Evolutionary conservation across 2,888 invertebrate genomes (phyloP), one percentile per base, ranked within the genome.

Genomic region (Euplagia quadripunctaria): DNA sequence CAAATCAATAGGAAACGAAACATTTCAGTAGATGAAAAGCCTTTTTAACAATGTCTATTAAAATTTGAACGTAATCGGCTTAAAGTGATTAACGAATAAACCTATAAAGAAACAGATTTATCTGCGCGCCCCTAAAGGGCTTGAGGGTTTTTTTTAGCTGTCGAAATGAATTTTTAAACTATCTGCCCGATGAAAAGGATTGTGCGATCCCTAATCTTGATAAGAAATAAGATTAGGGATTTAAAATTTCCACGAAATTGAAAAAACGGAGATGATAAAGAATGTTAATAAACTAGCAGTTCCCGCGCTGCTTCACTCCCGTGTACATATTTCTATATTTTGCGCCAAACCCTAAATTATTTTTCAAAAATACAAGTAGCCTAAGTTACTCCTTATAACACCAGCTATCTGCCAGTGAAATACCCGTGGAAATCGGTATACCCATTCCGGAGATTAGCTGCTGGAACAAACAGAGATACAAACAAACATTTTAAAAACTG

Each of bases 21-120:
- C 6, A 71, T 49, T 49, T 41, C n/a, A 64, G 11, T 52, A 52
- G 20, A 55, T 20, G n/a, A 55, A 70, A 81, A 74, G 82, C 75
- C 79, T 75, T 75, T 79, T 82, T 73, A 80, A 82, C 76, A 78
- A 80, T 77, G 77, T 84, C 86, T 84, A 85, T 87, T 88, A 85
- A 84, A 87, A 86, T 85, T 83, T 84, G 81, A 81, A 79, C 82
- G 82, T 86, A 88, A 90, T 88, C 87, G 85, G 83, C 86, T 88
- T 86, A 84, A 80, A 85, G 84, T 88, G 90, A 90, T 89, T 90
- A 91, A 89, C 86, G 87, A 86, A 86, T 87, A 87, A 88, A 86
- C 82, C 87, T 85, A 86, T 87, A 88, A 87, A 86, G 88, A 87
- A 88, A 87, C 85, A 86, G 89, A 89, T 89, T 91, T 87, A 88